These are phyloP conservation scores for Oncorhynchus mykiss DNA, from an alignment of 2,113 vertebrate genomes.

Conservation along the genomic window DNA sequence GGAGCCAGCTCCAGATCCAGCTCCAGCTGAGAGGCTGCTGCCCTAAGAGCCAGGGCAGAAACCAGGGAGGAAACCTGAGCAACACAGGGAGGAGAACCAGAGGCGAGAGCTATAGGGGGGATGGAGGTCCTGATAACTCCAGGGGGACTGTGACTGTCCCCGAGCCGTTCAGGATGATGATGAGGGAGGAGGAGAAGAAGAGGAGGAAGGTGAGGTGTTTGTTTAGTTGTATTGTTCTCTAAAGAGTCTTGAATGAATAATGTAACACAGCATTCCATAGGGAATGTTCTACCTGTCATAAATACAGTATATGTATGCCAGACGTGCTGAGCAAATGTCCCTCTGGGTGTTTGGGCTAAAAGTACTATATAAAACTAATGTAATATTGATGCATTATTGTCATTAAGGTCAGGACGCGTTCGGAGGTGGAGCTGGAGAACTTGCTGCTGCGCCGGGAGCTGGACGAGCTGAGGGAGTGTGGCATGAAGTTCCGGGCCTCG, in stretches of 20 bases:
- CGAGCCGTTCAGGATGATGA: slow-evolving; percentile 89
- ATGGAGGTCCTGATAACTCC: slow-evolving; percentile 63
- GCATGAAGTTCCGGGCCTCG: slow-evolving; percentile 85
- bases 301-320: too few species aligned
- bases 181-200: slow-evolving; percentile 85
- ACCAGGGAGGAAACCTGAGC: slow-evolving; percentile 2
- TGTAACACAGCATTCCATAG: too few species aligned
- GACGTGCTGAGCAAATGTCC: too few species aligned
- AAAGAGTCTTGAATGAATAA: too few species aligned
- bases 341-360: too few species aligned
- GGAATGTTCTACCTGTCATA: too few species aligned
- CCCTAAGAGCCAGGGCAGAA: background rate
- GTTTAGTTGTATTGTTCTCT: too few species aligned
- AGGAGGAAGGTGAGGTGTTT: slow-evolving; percentile 48
- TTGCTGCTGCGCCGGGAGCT: slow-evolving; percentile 75
- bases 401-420: slow-evolving; percentile 71
- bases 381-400: too few species aligned
- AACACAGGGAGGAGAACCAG: too few species aligned
- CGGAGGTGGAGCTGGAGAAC: slow-evolving; percentile 77
- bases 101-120: slow-evolving; percentile 5
- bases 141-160: slow-evolving; percentile 82
- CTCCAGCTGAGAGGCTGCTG: background rate
- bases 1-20: too few species aligned
- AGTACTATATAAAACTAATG: too few species aligned
- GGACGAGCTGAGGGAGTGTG: slow-evolving; percentile 83